Conservation (phyloP, 2,797 vertebrate genomes). For the Novumbra hubbsi region DNA sequence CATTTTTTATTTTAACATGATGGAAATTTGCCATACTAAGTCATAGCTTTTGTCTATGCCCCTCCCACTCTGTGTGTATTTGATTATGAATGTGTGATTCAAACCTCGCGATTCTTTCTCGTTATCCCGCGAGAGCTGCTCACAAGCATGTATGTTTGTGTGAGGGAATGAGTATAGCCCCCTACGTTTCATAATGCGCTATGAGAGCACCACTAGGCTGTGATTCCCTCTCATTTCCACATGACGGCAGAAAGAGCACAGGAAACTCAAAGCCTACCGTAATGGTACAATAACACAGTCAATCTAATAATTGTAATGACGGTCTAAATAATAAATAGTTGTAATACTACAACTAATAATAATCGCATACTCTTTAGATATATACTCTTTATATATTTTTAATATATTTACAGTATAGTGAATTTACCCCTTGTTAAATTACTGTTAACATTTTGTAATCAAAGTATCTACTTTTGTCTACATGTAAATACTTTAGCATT, state of each 20-base stretch:
- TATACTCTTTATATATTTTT: neutral
- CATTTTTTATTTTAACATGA: neutral
- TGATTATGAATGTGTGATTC: neutral
- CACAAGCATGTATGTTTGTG: neutral
- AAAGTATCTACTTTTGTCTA: neutral
- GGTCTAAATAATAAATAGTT: neutral
- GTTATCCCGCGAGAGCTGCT: neutral
- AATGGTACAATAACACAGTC: neutral
- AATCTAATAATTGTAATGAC: neutral
- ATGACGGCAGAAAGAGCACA: constrained; percentile 14
- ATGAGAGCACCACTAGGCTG: constrained; percentile 1
- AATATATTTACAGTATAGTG: neutral
- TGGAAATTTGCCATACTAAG: neutral
- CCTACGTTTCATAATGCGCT: neutral
- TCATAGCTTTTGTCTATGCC: neutral
- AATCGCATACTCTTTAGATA: neutral
- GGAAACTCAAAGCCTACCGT: neutral
- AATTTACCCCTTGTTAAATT: neutral
- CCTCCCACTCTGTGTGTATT: neutral
- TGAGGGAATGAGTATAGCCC: neutral
- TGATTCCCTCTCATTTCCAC: constrained; percentile 12
- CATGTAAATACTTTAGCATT: neutral
- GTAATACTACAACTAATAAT: neutral
- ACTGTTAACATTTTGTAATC: neutral
- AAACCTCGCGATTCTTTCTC: neutral